Base-by-base conservation (phyloP, 1,140 invertebrate species). In the Neuroterus valhalla region DNA sequence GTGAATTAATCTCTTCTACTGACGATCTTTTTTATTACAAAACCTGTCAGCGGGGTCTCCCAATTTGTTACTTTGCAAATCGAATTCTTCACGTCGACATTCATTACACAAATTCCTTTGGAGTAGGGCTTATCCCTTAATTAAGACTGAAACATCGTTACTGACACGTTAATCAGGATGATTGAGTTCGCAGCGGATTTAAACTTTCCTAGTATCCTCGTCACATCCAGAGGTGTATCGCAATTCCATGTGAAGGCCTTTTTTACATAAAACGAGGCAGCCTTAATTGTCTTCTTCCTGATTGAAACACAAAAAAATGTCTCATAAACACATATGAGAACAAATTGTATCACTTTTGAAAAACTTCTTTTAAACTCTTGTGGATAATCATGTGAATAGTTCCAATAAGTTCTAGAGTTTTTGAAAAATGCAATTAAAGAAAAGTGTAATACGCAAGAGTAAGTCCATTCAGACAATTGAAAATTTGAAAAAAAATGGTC, bases 101-200 rank as follows among this genome's bases (percentile, higher is more conserved):
- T 70, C 46, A 70, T 70, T 38, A 44, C 38, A 52, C 68, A 55
- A 69, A 70, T 69, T 17, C 66, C 73, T 68, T 72, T 48, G 55
- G 70, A 75, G 45, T 68, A 43, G 45, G 67, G 67, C 67, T 62
- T 62, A 62, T 15, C 55, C 55, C 55, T 62, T 62, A 62, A 62
- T 62, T 23, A 62, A 62, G 55, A 62, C 55, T 78, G 77, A 71
- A 70, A 72, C 75, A 68, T 74, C 55, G 62, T 69, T 68, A 76
- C 71, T 74, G 71, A 69, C 74, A 71, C 75, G 75, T 78, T 76
- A 74, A 76, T 79, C 74, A 72, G 68, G 62, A 74, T 79, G 76
- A 79, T 79, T 67, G 74, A 76, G 71, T 66, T 71, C 19, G 23
- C 62, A 72, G 17, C 68, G 70, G 71, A 76, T 76, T 75, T 76